phyloP scores from a whole-genome alignment of 2,113 vertebrate species.

The Acinonyx jubatus region DNA sequence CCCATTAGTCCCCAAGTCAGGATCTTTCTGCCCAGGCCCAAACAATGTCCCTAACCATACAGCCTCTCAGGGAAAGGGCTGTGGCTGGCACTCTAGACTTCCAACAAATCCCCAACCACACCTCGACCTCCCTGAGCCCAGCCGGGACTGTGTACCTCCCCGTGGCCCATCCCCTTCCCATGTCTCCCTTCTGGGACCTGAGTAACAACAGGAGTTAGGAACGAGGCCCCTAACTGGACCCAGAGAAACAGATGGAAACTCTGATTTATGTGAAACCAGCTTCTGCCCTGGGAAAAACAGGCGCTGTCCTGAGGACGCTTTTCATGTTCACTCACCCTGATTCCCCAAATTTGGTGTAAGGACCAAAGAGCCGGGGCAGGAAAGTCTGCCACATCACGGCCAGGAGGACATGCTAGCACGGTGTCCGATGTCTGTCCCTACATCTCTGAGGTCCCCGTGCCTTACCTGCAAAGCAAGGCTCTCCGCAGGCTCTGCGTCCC shows the following conservation, averaged over 20 bases:
- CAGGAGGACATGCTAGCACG: not conserved
- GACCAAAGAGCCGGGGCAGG: not conserved
- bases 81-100: not conserved
- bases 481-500: not conserved
- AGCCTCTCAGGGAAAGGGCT: not conserved
- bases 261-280: too few species aligned
- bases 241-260: not conserved
- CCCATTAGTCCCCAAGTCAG: not conserved
- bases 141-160: too few species aligned
- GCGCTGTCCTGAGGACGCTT: not conserved
- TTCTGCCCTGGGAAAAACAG: not conserved
- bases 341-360: not conserved
- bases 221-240: not conserved
- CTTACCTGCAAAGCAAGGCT: not conserved
- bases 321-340: not conserved
- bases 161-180: too few species aligned
- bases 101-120: too few species aligned
- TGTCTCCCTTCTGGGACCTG: not conserved
- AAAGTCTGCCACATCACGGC: too few species aligned
- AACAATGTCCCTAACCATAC: not conserved
- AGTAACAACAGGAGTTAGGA: too few species aligned
- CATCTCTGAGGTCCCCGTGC: not conserved
- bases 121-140: not conserved
- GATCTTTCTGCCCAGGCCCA: not conserved
- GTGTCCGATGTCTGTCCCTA: too few species aligned